A percentile compares a stretch with the other conserved stretches of the same genome.
phyloP scores from a whole-genome alignment of 2,797 vertebrate genomes.

The Furcifer pardalis region DNA sequence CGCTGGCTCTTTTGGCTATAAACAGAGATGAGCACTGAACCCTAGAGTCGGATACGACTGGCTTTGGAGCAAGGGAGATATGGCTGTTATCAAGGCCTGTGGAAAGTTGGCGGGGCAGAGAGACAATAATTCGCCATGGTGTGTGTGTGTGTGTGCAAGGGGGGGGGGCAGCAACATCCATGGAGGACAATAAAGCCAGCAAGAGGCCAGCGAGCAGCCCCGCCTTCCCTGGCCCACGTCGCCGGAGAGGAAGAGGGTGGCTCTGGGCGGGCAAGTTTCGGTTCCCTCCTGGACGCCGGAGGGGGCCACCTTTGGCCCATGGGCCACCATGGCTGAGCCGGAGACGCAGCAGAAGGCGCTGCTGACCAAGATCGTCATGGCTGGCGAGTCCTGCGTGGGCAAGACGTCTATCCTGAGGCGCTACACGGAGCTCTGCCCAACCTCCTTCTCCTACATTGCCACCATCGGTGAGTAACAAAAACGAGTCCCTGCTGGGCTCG shows the following conservation, averaged over 20 bases:
- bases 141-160: too few relatives aligned
- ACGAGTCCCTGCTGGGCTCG: too few relatives aligned
- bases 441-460: slow-evolving; percentile 56
- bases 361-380: slow-evolving; percentile 71
- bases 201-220: background rate
- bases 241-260: background rate
- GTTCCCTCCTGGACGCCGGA: background rate
- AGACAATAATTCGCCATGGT: too few relatives aligned
- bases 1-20: too few relatives aligned
- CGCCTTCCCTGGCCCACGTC: background rate
- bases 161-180: too few relatives aligned
- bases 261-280: background rate
- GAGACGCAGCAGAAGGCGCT: background rate
- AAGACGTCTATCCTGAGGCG: slow-evolving; percentile 72
- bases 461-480: slow-evolving; percentile 73
- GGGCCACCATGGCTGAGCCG: slow-evolving; percentile 38
- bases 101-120: too few relatives aligned
- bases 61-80: too few relatives aligned
- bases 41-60: too few relatives aligned
- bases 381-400: slow-evolving; percentile 73
- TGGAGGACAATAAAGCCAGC: too few relatives aligned
- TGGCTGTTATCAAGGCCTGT: too few relatives aligned
- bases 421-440: slow-evolving; percentile 59
- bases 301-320: background rate
- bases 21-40: too few relatives aligned